Evolutionary conservation across 2,113 vertebrate genomes (phyloP).

Genomic region (Agelaius tricolor): DNA sequence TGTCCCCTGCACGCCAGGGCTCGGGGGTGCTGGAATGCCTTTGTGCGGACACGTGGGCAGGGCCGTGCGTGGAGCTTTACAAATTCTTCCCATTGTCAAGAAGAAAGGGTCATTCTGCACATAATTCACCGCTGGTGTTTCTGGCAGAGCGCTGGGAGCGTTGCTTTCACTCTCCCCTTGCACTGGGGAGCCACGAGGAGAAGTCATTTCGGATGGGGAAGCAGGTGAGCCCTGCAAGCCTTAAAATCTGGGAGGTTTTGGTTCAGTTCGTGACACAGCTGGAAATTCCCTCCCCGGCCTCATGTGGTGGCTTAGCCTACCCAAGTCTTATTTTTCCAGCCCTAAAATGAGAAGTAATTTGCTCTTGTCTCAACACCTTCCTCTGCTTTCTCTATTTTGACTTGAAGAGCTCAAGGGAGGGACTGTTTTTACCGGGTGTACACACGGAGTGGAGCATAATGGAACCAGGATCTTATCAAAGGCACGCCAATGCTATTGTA

Average conservation of each 20-base stretch:
- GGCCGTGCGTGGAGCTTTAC: fast-evolving
- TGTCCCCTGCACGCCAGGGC: not conserved
- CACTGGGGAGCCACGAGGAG: fast-evolving
- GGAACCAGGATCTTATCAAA: constrained; percentile 16
- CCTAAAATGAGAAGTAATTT: constrained; percentile 19
- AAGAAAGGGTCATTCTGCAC: not conserved
- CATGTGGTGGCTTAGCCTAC: not conserved
- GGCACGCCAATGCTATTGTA: constrained; percentile 23
- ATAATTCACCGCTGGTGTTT: fast-evolving
- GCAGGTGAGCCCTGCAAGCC: not conserved
- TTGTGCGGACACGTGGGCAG: not conserved
- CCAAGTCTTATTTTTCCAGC: not conserved
- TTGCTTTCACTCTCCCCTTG: too few species aligned
- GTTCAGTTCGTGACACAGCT: fast-evolving
- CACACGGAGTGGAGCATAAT: not conserved
- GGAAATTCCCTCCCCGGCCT: not conserved
- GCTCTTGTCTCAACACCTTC: constrained; percentile 48
- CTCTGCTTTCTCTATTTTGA: constrained; percentile 49
- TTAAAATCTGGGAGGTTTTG: not conserved
- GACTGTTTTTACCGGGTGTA: not conserved
- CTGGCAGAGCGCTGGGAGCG: fast-evolving
- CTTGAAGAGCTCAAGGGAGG: constrained; percentile 49
- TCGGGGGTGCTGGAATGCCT: not conserved
- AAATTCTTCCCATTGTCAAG: fast-evolving
- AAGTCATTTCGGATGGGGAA: fast-evolving